Evolutionary conservation across 1,140 invertebrate genomes (phyloP).

Genomic region (Portunus trituberculatus): DNA sequence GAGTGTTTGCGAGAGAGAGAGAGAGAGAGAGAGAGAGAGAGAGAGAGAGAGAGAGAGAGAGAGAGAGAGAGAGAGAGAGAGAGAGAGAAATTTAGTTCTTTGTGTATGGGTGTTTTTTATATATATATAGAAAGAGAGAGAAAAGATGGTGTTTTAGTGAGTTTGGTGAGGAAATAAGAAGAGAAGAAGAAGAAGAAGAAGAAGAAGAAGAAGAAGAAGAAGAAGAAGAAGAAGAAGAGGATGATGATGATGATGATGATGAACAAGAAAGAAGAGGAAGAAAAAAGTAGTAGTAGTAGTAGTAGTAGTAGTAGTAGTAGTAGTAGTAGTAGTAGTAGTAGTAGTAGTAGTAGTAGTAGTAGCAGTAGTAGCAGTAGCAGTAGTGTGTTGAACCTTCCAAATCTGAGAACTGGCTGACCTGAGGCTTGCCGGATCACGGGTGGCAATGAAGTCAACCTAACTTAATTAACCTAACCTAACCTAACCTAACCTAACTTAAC

Average conservation of each 20-base stretch:
- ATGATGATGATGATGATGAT: no score
- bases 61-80: no score
- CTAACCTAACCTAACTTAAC: no score
- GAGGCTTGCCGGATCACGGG: no score
- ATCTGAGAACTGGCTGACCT: no score
- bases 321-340: neutral
- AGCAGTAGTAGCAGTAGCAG: neutral
- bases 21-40: constrained; percentile 38
- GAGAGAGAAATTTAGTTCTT: neutral
- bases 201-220: neutral
- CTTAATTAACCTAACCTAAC: no score
- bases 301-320: constrained; percentile 16
- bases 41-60: no score
- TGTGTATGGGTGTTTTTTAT: no score
- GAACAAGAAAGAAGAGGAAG: no score
- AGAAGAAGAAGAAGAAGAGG: neutral
- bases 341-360: neutral
- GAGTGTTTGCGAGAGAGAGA: neutral
- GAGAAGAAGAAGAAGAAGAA: neutral
- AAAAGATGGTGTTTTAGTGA: neutral
- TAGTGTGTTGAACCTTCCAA: no score
- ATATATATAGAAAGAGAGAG: neutral
- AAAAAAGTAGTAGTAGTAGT: constrained; percentile 14
- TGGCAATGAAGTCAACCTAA: no score
- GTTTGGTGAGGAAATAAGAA: no score